These are phyloP conservation scores for Apodemia duryi DNA, from an alignment of 2,888 invertebrate species.

Conservation along the genomic window DNA sequence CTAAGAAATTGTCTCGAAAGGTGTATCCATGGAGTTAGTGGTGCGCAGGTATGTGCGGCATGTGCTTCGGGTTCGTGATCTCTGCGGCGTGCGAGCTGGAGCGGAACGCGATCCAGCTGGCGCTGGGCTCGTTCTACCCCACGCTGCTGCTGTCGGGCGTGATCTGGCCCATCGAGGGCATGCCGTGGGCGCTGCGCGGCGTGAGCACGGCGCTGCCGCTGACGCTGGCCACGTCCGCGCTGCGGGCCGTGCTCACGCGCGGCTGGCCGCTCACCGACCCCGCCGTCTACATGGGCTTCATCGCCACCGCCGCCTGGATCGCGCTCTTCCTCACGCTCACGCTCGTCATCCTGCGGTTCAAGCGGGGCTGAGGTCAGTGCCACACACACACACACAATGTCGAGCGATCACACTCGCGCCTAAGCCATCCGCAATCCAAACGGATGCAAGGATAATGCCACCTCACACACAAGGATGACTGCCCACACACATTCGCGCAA, in stretches of 20 bases:
- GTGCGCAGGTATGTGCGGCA: constrained; percentile 87
- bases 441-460: too few species aligned
- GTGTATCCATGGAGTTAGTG: too few species aligned
- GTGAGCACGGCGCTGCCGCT: constrained; percentile 91
- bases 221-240: constrained; percentile 94
- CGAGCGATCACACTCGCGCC: too few species aligned
- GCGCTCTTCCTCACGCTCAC: constrained; percentile 89
- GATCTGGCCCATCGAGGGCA: constrained; percentile 97
- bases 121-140: constrained; percentile 96
- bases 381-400: background rate
- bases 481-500: too few species aligned
- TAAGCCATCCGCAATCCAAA: too few species aligned
- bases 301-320: constrained; percentile 93
- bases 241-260: constrained; percentile 91
- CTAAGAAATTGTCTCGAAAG: too few species aligned
- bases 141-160: constrained; percentile 95
- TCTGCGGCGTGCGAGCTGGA: constrained; percentile 95
- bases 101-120: constrained; percentile 94
- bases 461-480: too few species aligned
- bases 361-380: constrained; percentile 81
- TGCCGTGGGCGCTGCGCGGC: constrained; percentile 91
- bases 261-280: constrained; percentile 91
- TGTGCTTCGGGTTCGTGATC: constrained; percentile 97
- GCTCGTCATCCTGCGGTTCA: constrained; percentile 88
- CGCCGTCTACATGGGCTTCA: constrained; percentile 92